Percentiles rank a stretch among this genome's conserved stretches.
phyloP scores from a whole-genome alignment of 2,888 invertebrate genomes.

The Ceratothoa steindachneri region DNA sequence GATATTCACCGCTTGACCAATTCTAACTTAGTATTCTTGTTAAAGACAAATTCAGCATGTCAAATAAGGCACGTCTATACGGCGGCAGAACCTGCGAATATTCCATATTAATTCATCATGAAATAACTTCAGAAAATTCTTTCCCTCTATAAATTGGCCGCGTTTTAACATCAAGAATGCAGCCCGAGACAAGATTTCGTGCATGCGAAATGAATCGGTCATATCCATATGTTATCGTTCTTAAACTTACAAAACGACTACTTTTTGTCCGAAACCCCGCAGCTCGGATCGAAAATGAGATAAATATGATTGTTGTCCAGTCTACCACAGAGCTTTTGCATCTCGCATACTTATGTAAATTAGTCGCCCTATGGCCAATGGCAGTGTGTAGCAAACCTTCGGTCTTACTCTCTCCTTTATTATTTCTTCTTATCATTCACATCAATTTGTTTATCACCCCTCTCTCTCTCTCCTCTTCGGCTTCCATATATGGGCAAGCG shows the following conservation, averaged over 20 bases:
- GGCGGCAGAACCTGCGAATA: no score
- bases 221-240: not conserved
- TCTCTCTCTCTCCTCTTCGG: slow-evolving; percentile 8
- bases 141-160: not conserved
- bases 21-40: no score
- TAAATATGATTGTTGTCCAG: slow-evolving; percentile 8
- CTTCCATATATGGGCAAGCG: not conserved
- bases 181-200: not conserved
- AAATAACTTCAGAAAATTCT: not conserved
- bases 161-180: not conserved
- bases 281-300: not conserved
- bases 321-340: slow-evolving; percentile 1
- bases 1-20: no score
- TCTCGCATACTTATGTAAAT: not conserved
- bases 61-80: no score
- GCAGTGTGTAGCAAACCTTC: not conserved
- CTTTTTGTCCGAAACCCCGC: not conserved
- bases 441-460: not conserved
- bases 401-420: not conserved
- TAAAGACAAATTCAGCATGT: no score
- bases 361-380: not conserved
- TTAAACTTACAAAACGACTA: not conserved
- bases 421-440: slow-evolving; percentile 4
- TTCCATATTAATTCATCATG: not conserved
- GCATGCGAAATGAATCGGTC: not conserved